Conservation (phyloP, 35 echinoderm and acorn worm genomes). For the Ophioderma brevispina region DNA sequence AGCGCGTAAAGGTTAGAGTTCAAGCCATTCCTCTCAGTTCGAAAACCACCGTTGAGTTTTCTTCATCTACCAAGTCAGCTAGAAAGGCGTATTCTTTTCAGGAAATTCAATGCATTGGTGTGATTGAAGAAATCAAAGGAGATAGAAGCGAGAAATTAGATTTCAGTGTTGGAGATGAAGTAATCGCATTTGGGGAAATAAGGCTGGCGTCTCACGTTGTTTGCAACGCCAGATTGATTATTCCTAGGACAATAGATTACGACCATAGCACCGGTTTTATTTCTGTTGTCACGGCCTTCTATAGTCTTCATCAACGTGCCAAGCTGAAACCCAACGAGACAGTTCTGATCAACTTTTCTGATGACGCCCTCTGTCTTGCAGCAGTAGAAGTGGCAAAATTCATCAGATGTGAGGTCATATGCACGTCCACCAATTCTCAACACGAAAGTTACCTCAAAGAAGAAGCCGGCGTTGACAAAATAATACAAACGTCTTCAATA, state of each 20-base stretch:
- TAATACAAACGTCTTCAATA: background rate
- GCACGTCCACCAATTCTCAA: slow-evolving; percentile 10
- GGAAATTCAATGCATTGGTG: slow-evolving; percentile 60
- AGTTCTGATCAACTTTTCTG: slow-evolving; percentile 57
- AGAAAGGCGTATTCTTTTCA: slow-evolving; percentile 30
- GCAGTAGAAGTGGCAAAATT: slow-evolving; percentile 64
- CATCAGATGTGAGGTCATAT: slow-evolving; percentile 68
- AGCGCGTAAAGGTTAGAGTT: slow-evolving; percentile 48
- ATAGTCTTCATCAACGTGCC: slow-evolving; percentile 74
- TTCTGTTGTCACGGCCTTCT: slow-evolving; percentile 67
- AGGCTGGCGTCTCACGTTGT: slow-evolving; percentile 66
- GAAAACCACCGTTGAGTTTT: too few species aligned
- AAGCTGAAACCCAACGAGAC: slow-evolving; percentile 60
- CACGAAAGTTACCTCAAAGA: slow-evolving; percentile 25
- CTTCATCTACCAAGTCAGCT: too few species aligned
- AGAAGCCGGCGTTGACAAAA: slow-evolving; percentile 31
- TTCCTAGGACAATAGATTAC: slow-evolving; percentile 48
- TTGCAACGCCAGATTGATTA: slow-evolving; percentile 25
- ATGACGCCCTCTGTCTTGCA: slow-evolving; percentile 38
- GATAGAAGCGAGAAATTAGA: slow-evolving; percentile 27
- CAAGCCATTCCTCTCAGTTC: slow-evolving; percentile 51
- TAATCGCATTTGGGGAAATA: slow-evolving; percentile 57
- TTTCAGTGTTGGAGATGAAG: slow-evolving; percentile 57
- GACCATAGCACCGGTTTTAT: slow-evolving; percentile 25
- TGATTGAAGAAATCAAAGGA: slow-evolving; percentile 59